phyloP scores from a whole-genome alignment of 2,888 invertebrate species.

The Cryptocheilus praepositus region DNA sequence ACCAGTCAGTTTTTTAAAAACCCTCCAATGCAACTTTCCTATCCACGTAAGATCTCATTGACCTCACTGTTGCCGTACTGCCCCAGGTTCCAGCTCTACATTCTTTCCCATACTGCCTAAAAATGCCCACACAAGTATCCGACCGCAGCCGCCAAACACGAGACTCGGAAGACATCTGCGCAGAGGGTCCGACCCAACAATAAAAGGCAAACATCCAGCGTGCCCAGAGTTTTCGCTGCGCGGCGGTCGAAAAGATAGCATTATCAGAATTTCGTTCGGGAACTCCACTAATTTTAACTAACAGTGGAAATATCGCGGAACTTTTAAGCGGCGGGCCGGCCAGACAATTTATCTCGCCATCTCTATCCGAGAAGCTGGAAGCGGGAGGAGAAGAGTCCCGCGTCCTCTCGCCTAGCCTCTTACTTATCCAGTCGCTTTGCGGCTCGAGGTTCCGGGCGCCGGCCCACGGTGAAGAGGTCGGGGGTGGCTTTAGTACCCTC shows the following conservation, averaged over 20 bases:
- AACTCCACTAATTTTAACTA: slow-evolving; percentile 56
- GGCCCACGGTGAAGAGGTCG: slow-evolving; percentile 5
- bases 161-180: too few relatives aligned
- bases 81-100: too few relatives aligned
- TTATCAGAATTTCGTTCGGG: slow-evolving; percentile 48
- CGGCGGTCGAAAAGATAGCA: slow-evolving; percentile 35
- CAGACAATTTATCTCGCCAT: slow-evolving; percentile 54
- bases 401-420: slow-evolving; percentile 21
- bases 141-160: too few relatives aligned
- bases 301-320: slow-evolving; percentile 56
- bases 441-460: slow-evolving; percentile 7
- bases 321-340: slow-evolving; percentile 44
- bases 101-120: too few relatives aligned
- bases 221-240: too few relatives aligned
- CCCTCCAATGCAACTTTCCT: too few relatives aligned
- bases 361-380: slow-evolving; percentile 20
- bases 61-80: too few relatives aligned
- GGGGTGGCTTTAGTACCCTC: slow-evolving; percentile 50
- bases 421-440: slow-evolving; percentile 47
- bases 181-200: too few relatives aligned
- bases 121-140: too few relatives aligned
- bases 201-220: too few relatives aligned
- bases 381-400: neutral
- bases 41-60: too few relatives aligned
- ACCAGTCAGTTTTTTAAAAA: too few relatives aligned